phyloP scores from a whole-genome alignment of 2,888 invertebrate genomes.

The Neocrepidodera transversa region DNA sequence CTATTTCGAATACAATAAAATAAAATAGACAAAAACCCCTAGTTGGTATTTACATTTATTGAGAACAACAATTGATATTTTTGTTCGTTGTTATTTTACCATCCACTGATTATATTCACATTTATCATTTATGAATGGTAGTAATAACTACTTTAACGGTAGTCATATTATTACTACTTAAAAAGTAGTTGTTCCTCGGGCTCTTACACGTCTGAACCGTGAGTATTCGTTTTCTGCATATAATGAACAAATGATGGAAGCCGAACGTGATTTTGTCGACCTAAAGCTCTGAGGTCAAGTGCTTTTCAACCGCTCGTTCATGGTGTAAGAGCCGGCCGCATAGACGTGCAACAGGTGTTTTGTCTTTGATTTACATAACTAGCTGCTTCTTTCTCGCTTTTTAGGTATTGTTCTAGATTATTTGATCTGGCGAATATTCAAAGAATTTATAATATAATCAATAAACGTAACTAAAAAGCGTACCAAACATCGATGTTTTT shows the following conservation, averaged over 20 bases:
- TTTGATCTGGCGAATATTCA: too few species aligned
- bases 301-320: constrained; percentile 28
- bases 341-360: constrained; percentile 11
- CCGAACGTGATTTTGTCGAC: constrained; percentile 52
- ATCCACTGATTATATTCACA: too few species aligned
- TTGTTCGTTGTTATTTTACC: too few species aligned
- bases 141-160: background rate
- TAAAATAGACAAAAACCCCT: too few species aligned
- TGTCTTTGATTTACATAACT: constrained; percentile 1
- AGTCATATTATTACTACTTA: background rate
- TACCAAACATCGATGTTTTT: too few species aligned
- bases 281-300: constrained; percentile 43
- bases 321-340: background rate
- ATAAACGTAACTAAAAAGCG: too few species aligned
- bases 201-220: background rate
- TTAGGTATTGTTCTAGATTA: too few species aligned
- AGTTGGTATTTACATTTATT: too few species aligned
- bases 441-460: too few species aligned
- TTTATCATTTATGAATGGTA: too few species aligned
- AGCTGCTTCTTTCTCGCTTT: constrained; percentile 9
- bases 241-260: constrained; percentile 31
- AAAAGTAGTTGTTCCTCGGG: background rate
- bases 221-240: background rate
- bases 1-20: too few species aligned
- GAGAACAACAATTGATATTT: too few species aligned